Conservation (phyloP, 2,113 vertebrate genomes). For the Anser cygnoides region DNA sequence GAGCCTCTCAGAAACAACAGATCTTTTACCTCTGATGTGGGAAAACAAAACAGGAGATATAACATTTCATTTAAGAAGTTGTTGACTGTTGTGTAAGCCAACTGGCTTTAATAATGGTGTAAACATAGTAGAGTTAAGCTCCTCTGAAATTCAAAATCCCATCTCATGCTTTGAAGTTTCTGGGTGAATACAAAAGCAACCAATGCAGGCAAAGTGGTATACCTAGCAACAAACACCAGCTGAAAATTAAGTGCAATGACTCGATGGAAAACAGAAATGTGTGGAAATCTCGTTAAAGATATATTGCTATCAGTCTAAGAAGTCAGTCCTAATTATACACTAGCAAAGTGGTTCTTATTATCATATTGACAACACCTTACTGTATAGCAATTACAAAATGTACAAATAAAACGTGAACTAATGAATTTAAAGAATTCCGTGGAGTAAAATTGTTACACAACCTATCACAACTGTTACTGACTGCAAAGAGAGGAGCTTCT, state of each 20-base stretch:
- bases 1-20: constrained; percentile 16
- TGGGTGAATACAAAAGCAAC: background rate
- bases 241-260: background rate
- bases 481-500: background rate
- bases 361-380: background rate
- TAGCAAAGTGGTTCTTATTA: background rate
- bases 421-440: background rate
- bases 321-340: background rate
- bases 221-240: background rate
- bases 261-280: background rate
- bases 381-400: background rate
- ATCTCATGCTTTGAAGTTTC: background rate
- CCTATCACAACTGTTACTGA: background rate
- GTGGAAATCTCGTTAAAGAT: background rate
- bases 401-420: background rate
- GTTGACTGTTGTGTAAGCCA: background rate
- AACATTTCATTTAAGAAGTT: background rate
- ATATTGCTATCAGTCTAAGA: background rate
- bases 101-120: background rate
- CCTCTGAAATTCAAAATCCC: background rate
- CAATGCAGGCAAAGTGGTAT: background rate
- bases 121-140: background rate
- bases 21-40: background rate
- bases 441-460: background rate
- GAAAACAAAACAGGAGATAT: background rate